Evolutionary conservation across 2,797 vertebrate species (phyloP).

Genomic region (Setipinna tenuifilis): DNA sequence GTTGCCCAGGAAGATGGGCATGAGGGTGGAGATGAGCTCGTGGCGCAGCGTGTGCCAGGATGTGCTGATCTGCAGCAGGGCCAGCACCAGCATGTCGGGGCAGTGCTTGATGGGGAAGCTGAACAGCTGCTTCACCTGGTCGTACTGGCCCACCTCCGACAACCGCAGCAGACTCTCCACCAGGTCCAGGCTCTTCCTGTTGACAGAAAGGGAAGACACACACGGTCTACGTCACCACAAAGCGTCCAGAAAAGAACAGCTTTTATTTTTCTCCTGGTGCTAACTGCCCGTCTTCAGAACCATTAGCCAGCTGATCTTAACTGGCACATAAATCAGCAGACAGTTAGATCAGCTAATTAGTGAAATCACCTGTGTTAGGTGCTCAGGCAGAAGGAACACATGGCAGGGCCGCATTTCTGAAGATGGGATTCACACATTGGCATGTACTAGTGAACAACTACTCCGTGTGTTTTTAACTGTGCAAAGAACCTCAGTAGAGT

Average conservation of each 20-base stretch:
- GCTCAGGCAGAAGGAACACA: too few relatives aligned
- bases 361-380: too few relatives aligned
- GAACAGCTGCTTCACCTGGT: conserved; percentile 98
- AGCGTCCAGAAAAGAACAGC: neutral
- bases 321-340: too few relatives aligned
- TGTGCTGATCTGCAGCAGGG: conserved; percentile 95
- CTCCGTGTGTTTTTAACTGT: too few relatives aligned
- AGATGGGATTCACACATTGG: too few relatives aligned
- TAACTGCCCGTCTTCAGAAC: too few relatives aligned
- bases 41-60: conserved; percentile 98
- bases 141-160: conserved; percentile 97
- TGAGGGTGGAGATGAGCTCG: conserved; percentile 97
- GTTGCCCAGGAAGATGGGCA: conserved; percentile 99
- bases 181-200: conserved; percentile 98
- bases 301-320: too few relatives aligned
- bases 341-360: too few relatives aligned
- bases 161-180: conserved; percentile 93
- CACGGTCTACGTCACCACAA: conserved; percentile 14
- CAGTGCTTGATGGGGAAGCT: conserved; percentile 99
- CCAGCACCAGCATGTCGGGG: conserved; percentile 97
- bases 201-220: neutral
- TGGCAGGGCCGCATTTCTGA: too few relatives aligned
- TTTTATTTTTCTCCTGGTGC: too few relatives aligned
- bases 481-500: too few relatives aligned
- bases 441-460: too few relatives aligned